These are phyloP conservation scores for Electrophaes corylata DNA, from an alignment of 2,888 invertebrate species.

Conservation along the genomic window DNA sequence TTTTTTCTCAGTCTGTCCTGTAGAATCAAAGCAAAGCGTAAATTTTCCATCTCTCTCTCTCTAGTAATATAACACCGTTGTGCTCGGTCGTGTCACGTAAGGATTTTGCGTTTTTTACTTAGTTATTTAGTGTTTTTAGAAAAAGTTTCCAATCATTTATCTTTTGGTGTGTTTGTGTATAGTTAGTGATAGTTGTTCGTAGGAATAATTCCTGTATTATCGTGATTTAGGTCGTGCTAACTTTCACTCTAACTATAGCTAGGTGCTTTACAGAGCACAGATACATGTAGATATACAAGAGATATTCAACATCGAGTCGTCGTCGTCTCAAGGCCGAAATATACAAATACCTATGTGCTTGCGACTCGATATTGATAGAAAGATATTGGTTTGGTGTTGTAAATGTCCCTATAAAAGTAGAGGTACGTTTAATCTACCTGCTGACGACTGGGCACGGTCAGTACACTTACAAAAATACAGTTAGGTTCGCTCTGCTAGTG, in stretches of 20 bases:
- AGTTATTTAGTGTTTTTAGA: slow-evolving; percentile 61
- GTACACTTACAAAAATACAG: slow-evolving; percentile 26
- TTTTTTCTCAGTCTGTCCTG: slow-evolving; percentile 72
- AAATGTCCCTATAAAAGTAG: slow-evolving; percentile 16
- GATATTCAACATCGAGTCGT: slow-evolving; percentile 81
- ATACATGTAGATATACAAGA: slow-evolving; percentile 62
- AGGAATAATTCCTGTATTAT: slow-evolving; percentile 47
- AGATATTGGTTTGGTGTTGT: slow-evolving; percentile 65
- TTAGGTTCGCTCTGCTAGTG: slow-evolving; percentile 20
- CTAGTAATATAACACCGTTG: slow-evolving; percentile 85
- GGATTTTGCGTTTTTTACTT: slow-evolving; percentile 80
- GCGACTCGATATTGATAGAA: slow-evolving; percentile 48
- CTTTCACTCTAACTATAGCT: slow-evolving; percentile 84
- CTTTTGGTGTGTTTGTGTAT: slow-evolving; percentile 54
- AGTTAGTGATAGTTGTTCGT: slow-evolving; percentile 50
- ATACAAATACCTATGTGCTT: slow-evolving; percentile 74
- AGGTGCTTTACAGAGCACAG: slow-evolving; percentile 70
- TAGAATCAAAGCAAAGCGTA: slow-evolving; percentile 68
- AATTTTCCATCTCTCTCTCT: slow-evolving; percentile 75
- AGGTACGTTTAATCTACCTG: background rate
- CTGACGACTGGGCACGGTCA: background rate
- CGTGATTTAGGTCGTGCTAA: slow-evolving; percentile 77
- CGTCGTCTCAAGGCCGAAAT: slow-evolving; percentile 83
- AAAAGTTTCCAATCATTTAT: slow-evolving; percentile 56
- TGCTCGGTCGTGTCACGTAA: slow-evolving; percentile 84